Conservation (phyloP, 2,113 vertebrate species). For the Brachyistius frenatus region DNA sequence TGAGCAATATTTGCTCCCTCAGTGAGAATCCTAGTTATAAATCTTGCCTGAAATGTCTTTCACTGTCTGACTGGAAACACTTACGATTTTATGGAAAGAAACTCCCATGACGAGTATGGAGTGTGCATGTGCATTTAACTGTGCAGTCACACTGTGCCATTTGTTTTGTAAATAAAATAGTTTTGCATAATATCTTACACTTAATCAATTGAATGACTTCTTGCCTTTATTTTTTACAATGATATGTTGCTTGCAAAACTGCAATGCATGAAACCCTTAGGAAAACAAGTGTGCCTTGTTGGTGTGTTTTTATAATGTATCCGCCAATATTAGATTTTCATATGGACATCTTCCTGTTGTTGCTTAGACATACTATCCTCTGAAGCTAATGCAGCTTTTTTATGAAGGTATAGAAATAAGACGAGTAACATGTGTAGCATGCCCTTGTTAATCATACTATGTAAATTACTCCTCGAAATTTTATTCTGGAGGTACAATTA, state of each 20-base stretch:
- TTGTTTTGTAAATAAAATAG: conserved; percentile 98
- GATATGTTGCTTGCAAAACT: background rate
- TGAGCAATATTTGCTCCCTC: conserved; percentile 95
- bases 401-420: too few species aligned
- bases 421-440: too few species aligned
- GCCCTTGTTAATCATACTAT: too few species aligned
- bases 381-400: too few species aligned
- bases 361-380: too few species aligned
- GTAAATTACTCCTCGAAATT: too few species aligned
- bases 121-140: conserved; percentile 92
- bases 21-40: conserved; percentile 87
- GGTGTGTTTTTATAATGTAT: background rate
- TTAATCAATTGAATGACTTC: conserved; percentile 20
- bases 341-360: too few species aligned
- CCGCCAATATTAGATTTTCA: background rate
- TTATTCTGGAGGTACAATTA: too few species aligned
- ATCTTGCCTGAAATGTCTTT: conserved; percentile 85
- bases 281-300: background rate
- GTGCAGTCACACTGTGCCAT: conserved; percentile 95
- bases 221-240: conserved; percentile 5
- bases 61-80: conserved; percentile 85
- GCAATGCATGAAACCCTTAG: background rate
- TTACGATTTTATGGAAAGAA: conserved; percentile 85
- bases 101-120: conserved; percentile 86
- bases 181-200: conserved; percentile 91